Conservation (phyloP, 1,140 invertebrate species). For the Drosophila gunungcola region DNA sequence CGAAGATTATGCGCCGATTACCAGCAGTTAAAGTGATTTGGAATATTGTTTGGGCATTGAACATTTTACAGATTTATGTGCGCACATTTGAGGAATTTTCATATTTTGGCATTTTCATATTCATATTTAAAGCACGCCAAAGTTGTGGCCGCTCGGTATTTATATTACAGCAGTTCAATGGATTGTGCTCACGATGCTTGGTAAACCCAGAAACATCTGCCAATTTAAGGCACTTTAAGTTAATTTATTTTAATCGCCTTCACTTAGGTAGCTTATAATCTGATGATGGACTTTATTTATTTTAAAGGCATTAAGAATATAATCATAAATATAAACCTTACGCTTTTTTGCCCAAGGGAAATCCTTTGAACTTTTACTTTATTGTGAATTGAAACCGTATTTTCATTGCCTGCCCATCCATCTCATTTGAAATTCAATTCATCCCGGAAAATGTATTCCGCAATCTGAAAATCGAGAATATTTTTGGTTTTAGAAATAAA, state of each 20-base stretch:
- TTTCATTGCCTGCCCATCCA: conserved; percentile 2
- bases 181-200: no score
- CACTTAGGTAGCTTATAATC: background rate
- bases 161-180: conserved; percentile 8
- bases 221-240: conserved; percentile 14
- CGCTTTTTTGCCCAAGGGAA: conserved; percentile 1
- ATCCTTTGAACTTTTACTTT: conserved; percentile 30
- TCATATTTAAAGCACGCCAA: conserved; percentile 15
- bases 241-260: conserved; percentile 19
- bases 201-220: conserved; percentile 14
- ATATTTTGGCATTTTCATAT: conserved; percentile 15
- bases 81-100: conserved; percentile 15
- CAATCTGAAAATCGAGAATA: conserved; percentile 8
- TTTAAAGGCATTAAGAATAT: conserved; percentile 1
- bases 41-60: conserved; percentile 33
- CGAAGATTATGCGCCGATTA: conserved; percentile 82
- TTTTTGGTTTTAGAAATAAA: conserved; percentile 12
- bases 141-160: background rate
- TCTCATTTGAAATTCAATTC: conserved; percentile 41
- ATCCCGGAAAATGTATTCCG: conserved; percentile 18
- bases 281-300: conserved; percentile 6
- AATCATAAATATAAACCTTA: conserved; percentile 2
- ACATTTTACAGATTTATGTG: conserved; percentile 47
- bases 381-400: conserved; percentile 41
- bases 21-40: conserved; percentile 78